A percentile compares a stretch with the other conserved stretches of the same genome.
Conservation (phyloP, 2,888 invertebrate genomes). For the Caenorhabditis afra region DNA sequence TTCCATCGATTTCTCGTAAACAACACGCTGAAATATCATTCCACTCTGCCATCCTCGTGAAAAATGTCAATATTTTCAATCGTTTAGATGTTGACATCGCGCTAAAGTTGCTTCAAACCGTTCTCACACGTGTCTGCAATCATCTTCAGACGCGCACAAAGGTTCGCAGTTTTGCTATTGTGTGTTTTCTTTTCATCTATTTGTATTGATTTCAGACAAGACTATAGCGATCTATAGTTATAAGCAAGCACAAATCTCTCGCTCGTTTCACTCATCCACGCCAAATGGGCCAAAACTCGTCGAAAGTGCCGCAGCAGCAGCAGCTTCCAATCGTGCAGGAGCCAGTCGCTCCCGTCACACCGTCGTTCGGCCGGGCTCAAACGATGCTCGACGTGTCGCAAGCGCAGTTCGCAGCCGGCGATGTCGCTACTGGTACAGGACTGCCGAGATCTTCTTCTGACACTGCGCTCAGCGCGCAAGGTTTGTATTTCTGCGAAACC, state of each 20-base stretch:
- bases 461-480: slow-evolving; percentile 31
- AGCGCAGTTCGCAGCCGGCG: neutral
- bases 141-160: too few relatives aligned
- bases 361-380: slow-evolving; percentile 41
- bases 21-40: neutral
- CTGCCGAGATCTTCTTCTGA: slow-evolving; percentile 48
- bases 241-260: too few relatives aligned
- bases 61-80: too few relatives aligned
- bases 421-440: neutral
- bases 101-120: neutral
- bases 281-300: slow-evolving; percentile 3
- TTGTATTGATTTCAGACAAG: neutral
- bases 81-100: neutral
- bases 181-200: too few relatives aligned
- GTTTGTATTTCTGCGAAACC: neutral
- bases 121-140: neutral
- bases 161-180: too few relatives aligned
- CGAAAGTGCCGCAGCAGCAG: neutral
- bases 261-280: too few relatives aligned
- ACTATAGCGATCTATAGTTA: too few relatives aligned
- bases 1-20: neutral
- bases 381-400: slow-evolving; percentile 54
- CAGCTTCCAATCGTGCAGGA: too few relatives aligned
- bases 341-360: neutral
- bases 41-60: too few relatives aligned